These are phyloP conservation scores for Macquaria australasica DNA, from an alignment of 2,113 vertebrate species.

Conservation along the genomic window DNA sequence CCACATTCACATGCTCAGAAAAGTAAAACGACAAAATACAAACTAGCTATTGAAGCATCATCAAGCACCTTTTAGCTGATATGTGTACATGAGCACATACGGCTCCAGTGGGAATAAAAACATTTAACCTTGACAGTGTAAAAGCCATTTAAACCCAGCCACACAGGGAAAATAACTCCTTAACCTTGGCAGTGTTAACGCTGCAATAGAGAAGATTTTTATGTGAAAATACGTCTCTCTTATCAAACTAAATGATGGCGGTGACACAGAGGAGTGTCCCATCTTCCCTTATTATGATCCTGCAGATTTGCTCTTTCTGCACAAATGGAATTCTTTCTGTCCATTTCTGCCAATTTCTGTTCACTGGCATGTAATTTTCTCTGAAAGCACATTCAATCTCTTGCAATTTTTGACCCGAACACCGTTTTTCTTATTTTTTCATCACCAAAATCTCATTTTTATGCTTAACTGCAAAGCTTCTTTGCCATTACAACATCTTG, in stretches of 20 bases:
- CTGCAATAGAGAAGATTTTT: conserved; percentile 33
- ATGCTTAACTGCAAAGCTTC: neutral
- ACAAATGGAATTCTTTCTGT: conserved; percentile 6
- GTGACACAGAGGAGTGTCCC: conserved; percentile 14
- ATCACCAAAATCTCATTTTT: neutral
- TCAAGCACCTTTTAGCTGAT: neutral
- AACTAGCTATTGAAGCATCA: neutral
- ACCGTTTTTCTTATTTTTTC: neutral
- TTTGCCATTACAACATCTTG: neutral
- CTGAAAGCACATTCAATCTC: neutral
- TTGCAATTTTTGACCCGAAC: neutral
- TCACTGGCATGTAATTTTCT: conserved; percentile 16
- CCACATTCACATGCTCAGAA: neutral
- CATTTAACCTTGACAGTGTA: conserved; percentile 48
- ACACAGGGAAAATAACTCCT: conserved; percentile 9
- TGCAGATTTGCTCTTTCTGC: conserved; percentile 20
- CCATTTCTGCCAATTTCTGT: conserved; percentile 1
- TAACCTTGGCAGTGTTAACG: conserved; percentile 25
- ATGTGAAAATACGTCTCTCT: conserved; percentile 34
- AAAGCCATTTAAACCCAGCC: conserved; percentile 39
- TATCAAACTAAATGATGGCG: conserved; percentile 37
- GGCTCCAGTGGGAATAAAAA: conserved; percentile 20
- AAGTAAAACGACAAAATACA: neutral
- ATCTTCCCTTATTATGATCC: conserved; percentile 14
- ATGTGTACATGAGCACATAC: neutral